Base-by-base conservation (phyloP, 2,797 vertebrate genomes). In the Eremophila alpestris region DNA sequence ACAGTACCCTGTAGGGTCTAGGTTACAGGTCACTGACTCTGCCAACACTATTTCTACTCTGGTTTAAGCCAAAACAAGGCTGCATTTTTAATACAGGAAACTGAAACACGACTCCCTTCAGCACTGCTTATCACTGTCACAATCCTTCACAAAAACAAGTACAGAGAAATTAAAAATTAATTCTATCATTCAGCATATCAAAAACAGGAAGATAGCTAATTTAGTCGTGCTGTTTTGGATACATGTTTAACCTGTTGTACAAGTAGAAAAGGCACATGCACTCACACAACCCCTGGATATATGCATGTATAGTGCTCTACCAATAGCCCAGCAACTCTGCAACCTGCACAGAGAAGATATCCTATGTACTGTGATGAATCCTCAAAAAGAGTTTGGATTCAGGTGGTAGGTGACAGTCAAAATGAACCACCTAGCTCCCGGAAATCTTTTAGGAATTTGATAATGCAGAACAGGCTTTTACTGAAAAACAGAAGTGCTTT, bases 71-170 rank as follows among this genome's bases (percentile, higher is more conserved):
- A 73, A 70, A 94, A 84, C 43, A 87, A 90, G 40, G 23, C 60
- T 77, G 49, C 41, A 41, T 14, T 80, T 89, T 29, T 55, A 60
- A 77, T 32, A 80, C 2, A 83, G 38, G 15, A 36, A 93, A 70
- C 24, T 32, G 79, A 85, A 94, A 81, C 24, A 38, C 30, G 5
- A 75, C n/a, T 62, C 52, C 54, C n/a, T 71, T 77, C 54, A 85
- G 32, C 1, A 1, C 0, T 48, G 54, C 1, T 0, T 21, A 64
- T 32, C 45, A 40, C 34, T 46, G 34, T 38, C 54, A 73, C n/a
- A 78, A n/a, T 63, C 26, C 30, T 32, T 64, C 87, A 89, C 27
- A 78, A 16, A 73, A 90, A 68, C 52, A 74, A 49, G 26, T 65
- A 38, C 30, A 81, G 68, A 60, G n/a, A 75, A 85, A 64, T 9